These are phyloP conservation scores for Pygoscelis antarcticus DNA, from an alignment of 2,113 vertebrate genomes.

Conservation along the genomic window DNA sequence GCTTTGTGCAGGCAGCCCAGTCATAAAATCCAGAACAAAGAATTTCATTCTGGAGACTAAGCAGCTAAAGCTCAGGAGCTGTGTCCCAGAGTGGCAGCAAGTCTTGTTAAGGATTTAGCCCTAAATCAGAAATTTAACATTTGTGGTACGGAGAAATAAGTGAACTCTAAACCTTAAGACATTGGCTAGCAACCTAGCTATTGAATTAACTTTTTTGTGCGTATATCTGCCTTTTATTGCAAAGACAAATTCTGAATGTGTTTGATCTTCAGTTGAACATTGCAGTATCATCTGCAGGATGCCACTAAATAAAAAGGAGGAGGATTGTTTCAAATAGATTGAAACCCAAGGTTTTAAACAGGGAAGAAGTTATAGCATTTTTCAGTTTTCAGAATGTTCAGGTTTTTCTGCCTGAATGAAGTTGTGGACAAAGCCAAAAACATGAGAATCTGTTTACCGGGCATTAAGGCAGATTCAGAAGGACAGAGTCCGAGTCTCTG, in stretches of 20 bases:
- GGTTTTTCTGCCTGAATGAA: not conserved
- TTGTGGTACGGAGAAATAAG: not conserved
- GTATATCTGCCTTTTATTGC: not conserved
- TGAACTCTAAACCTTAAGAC: not conserved
- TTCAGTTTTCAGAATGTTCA: not conserved
- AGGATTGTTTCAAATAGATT: not conserved
- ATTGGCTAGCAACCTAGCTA: not conserved
- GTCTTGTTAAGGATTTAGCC: not conserved
- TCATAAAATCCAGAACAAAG: not conserved
- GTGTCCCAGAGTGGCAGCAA: not conserved
- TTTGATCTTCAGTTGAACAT: not conserved
- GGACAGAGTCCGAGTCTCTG: not conserved
- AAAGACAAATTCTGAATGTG: not conserved
- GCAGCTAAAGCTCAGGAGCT: not conserved
- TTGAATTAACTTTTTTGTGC: not conserved
- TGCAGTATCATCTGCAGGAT: not conserved
- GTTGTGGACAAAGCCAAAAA: not conserved
- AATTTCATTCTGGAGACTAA: not conserved
- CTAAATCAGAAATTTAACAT: not conserved
- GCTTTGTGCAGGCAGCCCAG: not conserved
- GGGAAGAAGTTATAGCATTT: not conserved
- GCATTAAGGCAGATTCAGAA: not conserved
- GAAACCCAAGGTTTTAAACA: not conserved
- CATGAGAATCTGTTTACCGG: not conserved
- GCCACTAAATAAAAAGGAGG: not conserved